Evolutionary conservation across 2,113 vertebrate species (phyloP).

Genomic region (Pelvicachromis taeniatus): DNA sequence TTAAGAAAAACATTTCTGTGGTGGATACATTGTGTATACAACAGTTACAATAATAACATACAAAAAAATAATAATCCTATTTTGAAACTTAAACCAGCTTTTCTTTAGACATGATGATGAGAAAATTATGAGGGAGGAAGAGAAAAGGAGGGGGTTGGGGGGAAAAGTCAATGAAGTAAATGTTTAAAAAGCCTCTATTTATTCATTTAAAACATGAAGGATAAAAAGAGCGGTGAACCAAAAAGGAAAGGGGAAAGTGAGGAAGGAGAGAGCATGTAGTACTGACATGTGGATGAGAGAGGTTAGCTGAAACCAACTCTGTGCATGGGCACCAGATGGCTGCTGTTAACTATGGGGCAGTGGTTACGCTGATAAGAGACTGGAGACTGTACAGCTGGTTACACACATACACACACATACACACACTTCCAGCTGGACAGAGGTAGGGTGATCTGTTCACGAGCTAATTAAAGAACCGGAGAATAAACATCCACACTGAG

Average conservation of each 20-base stretch:
- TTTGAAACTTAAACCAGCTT: background rate
- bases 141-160: background rate
- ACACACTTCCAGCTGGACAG: slow-evolving; percentile 33
- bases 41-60: background rate
- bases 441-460: slow-evolving; percentile 32
- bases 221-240: background rate
- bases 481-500: background rate
- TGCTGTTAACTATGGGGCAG: slow-evolving; percentile 46
- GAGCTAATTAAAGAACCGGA: slow-evolving; percentile 52
- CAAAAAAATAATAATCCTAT: background rate
- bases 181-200: background rate
- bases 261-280: background rate
- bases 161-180: background rate
- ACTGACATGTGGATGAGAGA: slow-evolving; percentile 14
- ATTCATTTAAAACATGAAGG: background rate
- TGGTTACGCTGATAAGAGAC: slow-evolving; percentile 69
- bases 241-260: background rate
- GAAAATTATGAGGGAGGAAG: background rate
- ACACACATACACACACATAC: slow-evolving; percentile 3
- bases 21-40: background rate
- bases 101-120: background rate
- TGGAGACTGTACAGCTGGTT: slow-evolving; percentile 46
- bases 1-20: background rate
- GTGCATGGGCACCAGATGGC: slow-evolving; percentile 59
- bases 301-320: slow-evolving; percentile 17